Base-by-base conservation (phyloP, 2,888 invertebrate species). In the Drosophila macrothrix region DNA sequence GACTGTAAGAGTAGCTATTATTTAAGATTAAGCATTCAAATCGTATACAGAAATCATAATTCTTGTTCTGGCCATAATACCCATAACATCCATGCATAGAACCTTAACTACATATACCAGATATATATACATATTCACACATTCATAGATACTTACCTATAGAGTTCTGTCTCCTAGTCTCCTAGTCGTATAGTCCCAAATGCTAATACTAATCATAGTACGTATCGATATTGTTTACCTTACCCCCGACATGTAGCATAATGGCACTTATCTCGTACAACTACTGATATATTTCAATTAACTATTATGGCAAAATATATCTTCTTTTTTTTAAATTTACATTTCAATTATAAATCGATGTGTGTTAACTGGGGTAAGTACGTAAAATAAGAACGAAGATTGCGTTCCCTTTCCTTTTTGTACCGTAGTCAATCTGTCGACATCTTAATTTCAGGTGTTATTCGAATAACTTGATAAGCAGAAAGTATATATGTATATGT, bases 1-100 rank as follows among this genome's bases (percentile, higher is more conserved):
- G 73, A n/a, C 16, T 49, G 41, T 87, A 83, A 87, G 85, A 61
- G 76, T 84, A 84, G 87, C 70, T 60, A 61, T 58, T 76, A 77
- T 52, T 50, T 84, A 82, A 72, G 22, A 12, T 33, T 84, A 84
- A 84, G 83, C 75, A 64, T 43, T 19, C 53, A 59, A 41, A 28
- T 50, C 52, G 16, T 50, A 53, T 10, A 53, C 16, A 41, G 43
- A 62, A 39, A 56, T 58, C 39, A 28, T 50, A 60, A 67, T 49
- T 43, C 35, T 19, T 16, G 62, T n/a, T 60, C 29, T 41, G 61
- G 46, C 56, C 55, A 56, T 58, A 62, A 60, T 50, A 43, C 46
- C 52, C 22, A 37, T 29, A 31, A 62, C 31, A 55, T 31, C 14
- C 16, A 67, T n/a, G 39, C 35, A 41, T 50, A 75, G 46, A 46